Evolutionary conservation across 2,888 invertebrate species (phyloP), one percentile per base, ranked within the genome.

Genomic region (Watsonalla cultraria): DNA sequence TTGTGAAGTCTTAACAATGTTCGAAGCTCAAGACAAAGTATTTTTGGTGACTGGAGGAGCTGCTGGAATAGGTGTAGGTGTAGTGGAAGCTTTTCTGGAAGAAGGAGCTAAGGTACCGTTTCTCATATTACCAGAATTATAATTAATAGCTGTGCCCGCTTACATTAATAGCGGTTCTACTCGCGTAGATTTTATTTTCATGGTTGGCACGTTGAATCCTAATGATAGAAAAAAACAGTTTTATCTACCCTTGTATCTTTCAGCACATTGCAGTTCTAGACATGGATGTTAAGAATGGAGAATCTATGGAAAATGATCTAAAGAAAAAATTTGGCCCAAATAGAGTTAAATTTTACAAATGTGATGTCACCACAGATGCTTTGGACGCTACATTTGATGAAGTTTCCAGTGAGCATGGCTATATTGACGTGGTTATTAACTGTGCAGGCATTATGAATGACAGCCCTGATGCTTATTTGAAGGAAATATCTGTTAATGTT

Each of bases 361-460:
- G 82, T 66, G 83, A 84, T 55, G 76, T 83, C 51, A 81, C 81
- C 0, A 64, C 72, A 0, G 69, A 74, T 2, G 78, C 80, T 11
- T 56, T 84, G 14, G 68, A 74, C 7, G 60, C 49, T 0, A 71
- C 68, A 0, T 84, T 72, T 47, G 76, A 82, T 5, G 64, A 56
- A 42, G 71, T 80, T 0, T 15, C 73, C 0, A 69, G 78, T 7
- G 67, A 77, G 45, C 68, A 70, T 47, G 81, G 73, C 2, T 79
- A 81, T 46, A 80, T 87, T 2, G 87, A 87, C 56, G 74, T 82
- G 2, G 82, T 87, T 0, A 64, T 87, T 7, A 87, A 87, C 58
- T 80, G 80, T 54, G 87, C 87, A 50, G 87, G 83, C 4, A 76
- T 86, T 7, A 76, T 87, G 78, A 86, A 86, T 39, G 88, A 89